phyloP scores from a whole-genome alignment of 2,113 vertebrate genomes.

The Shinisaurus crocodilurus region DNA sequence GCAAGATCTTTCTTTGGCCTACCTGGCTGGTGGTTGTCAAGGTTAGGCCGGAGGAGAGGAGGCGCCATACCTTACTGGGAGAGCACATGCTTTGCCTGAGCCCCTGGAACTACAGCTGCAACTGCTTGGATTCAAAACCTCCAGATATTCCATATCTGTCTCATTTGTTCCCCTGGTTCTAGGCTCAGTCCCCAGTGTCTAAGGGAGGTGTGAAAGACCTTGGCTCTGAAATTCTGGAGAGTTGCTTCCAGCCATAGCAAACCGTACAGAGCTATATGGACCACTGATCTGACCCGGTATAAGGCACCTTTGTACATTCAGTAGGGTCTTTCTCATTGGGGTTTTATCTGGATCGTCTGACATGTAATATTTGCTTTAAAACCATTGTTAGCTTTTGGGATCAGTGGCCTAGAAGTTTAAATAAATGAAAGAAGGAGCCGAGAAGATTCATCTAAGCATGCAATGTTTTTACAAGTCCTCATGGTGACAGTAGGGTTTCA shows the following conservation, averaged over 20 bases:
- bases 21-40: neutral
- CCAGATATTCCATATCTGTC: neutral
- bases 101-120: neutral
- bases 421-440: neutral
- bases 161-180: neutral
- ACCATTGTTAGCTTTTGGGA: neutral
- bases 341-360: neutral
- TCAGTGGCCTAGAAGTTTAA: neutral
- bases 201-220: too few relatives aligned
- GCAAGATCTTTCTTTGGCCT: neutral
- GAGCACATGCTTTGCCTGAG: too few relatives aligned
- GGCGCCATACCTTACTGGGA: neutral
- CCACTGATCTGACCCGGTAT: neutral
- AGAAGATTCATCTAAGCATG: neutral
- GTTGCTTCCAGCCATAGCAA: neutral
- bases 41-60: neutral
- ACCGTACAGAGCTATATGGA: neutral
- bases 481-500: neutral
- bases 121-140: neutral
- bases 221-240: too few relatives aligned
- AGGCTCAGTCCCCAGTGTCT: too few relatives aligned
- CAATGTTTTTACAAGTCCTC: neutral
- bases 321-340: neutral
- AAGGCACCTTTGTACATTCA: neutral
- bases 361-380: neutral